phyloP scores from a whole-genome alignment of 2,797 vertebrate genomes.

The Psittacula derbiana region DNA sequence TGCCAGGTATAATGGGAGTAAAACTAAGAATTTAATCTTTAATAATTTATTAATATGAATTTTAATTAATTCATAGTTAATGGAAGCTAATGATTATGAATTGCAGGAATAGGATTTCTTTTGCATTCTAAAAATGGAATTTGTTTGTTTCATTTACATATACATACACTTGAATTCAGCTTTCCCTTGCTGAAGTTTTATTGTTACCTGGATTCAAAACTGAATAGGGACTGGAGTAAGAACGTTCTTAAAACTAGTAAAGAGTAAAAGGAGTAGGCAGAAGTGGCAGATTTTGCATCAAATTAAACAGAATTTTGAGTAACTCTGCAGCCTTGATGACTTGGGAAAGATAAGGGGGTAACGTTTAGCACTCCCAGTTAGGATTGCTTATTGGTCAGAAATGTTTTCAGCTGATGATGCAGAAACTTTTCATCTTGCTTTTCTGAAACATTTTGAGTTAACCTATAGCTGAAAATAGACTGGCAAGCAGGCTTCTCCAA shows the following conservation, averaged over 20 bases:
- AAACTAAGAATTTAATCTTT: not conserved
- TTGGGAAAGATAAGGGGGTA: not conserved
- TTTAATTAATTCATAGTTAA: not conserved
- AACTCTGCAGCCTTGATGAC: not conserved
- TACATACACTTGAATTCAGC: not conserved
- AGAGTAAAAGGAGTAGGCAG: not conserved
- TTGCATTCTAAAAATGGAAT: not conserved
- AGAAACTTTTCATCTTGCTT: not conserved
- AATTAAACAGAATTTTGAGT: not conserved
- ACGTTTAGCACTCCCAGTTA: not conserved
- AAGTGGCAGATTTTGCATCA: not conserved
- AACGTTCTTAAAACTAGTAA: not conserved
- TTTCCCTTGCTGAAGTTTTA: not conserved
- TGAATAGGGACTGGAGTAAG: not conserved
- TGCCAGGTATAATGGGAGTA: constrained; percentile 78
- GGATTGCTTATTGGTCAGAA: not conserved
- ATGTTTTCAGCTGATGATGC: not conserved
- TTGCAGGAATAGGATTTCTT: not conserved
- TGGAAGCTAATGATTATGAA: not conserved
- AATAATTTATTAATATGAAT: not conserved
- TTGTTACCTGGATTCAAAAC: not conserved
- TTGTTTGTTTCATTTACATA: not conserved
- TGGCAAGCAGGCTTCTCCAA: not conserved
- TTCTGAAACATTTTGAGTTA: not conserved
- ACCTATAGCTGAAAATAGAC: not conserved